These are phyloP conservation scores for Idaea dimidiata DNA, from an alignment of 2,888 invertebrate species.

Conservation along the genomic window DNA sequence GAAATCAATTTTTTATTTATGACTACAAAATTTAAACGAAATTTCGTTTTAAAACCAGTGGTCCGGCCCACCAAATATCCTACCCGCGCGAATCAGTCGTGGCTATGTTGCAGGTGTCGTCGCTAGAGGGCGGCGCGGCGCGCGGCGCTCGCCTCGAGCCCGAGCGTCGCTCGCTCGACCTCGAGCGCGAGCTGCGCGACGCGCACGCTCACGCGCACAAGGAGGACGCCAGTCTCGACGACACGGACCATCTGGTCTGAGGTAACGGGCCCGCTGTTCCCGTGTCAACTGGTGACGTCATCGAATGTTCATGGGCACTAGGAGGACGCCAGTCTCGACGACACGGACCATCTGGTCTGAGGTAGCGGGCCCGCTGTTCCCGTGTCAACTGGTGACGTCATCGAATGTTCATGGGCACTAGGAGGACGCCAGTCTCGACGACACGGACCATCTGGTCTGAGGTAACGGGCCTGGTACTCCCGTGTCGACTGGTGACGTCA, in stretches of 20 bases:
- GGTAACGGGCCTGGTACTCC: no score
- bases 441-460: conserved; percentile 72
- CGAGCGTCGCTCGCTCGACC: conserved; percentile 75
- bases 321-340: conserved; percentile 72
- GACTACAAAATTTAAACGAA: no score
- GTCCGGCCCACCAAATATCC: not conserved
- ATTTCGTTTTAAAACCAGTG: no score
- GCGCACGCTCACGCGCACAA: conserved; percentile 47
- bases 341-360: conserved; percentile 72
- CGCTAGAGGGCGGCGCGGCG: conserved; percentile 62
- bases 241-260: conserved; percentile 72
- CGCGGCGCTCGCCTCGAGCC: conserved; percentile 60
- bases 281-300: no score
- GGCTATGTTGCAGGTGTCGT: conserved; percentile 58
- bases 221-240: conserved; percentile 72
- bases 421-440: conserved; percentile 72
- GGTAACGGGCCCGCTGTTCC: no score
- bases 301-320: conserved; percentile 48
- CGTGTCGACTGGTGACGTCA: no score
- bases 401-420: conserved; percentile 48
- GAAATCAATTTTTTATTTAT: no score
- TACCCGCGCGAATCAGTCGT: not conserved
- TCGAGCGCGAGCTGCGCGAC: conserved; percentile 70
- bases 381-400: no score
- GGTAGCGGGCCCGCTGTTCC: no score